Conservation (phyloP, 1,140 invertebrate genomes). For the Magallana gigas region DNA sequence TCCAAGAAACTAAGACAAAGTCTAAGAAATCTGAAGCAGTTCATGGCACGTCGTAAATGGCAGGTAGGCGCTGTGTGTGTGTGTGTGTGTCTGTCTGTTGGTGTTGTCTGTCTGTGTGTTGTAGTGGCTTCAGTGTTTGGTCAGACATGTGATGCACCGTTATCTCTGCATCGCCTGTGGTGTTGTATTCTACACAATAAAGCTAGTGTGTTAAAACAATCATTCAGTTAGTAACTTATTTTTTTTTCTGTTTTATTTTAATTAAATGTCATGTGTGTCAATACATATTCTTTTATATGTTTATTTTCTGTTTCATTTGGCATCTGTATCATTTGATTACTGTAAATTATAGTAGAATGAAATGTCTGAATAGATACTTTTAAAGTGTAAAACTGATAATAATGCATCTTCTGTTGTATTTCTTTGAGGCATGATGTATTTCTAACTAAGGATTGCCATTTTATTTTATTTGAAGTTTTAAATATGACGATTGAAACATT, state of each 20-base stretch:
- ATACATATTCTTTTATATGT: too few species aligned
- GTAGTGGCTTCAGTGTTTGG: conserved; percentile 5
- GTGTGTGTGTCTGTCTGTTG: conserved; percentile 15
- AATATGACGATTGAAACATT: conserved; percentile 1
- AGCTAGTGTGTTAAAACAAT: too few species aligned
- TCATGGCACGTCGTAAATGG: conserved; percentile 93
- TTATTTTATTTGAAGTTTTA: conserved; percentile 25
- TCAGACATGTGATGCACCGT: background rate
- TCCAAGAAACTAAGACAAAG: conserved; percentile 85
- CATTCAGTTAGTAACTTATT: too few species aligned
- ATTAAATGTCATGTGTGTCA: too few species aligned
- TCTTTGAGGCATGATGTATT: background rate
- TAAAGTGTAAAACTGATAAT: background rate
- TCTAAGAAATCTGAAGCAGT: conserved; percentile 93
- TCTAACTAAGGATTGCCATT: background rate
- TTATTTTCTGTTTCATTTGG: too few species aligned
- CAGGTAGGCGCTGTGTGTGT: conserved; percentile 84
- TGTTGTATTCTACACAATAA: too few species aligned
- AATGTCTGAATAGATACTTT: too few species aligned
- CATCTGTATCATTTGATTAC: too few species aligned
- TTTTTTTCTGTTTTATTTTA: too few species aligned
- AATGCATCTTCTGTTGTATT: background rate
- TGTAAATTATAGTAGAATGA: too few species aligned
- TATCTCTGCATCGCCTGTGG: background rate
- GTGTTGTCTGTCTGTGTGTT: background rate